These are phyloP conservation scores for Drosophila melanocephala DNA, from an alignment of 2,888 invertebrate species.

Conservation along the genomic window DNA sequence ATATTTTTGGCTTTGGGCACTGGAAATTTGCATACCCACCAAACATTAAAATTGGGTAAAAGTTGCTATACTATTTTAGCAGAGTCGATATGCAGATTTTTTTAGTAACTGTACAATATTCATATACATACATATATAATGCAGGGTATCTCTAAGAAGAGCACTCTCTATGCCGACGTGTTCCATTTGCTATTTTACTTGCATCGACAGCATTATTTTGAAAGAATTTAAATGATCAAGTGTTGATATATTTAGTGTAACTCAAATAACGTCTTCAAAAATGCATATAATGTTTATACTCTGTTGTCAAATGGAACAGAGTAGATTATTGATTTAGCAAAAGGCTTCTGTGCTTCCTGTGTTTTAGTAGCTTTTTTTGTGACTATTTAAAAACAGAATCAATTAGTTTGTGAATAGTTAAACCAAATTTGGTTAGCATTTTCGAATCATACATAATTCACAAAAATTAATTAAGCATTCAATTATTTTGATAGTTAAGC, in stretches of 20 bases:
- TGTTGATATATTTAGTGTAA: background rate
- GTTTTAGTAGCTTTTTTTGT: background rate
- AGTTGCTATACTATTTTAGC: background rate
- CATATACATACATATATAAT: background rate
- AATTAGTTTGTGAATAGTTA: background rate
- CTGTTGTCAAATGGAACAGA: background rate
- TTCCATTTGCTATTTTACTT: background rate
- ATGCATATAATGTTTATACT: background rate
- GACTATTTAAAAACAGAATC: background rate
- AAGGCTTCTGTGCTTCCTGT: background rate
- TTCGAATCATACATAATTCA: background rate
- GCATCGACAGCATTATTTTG: background rate
- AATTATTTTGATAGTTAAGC: background rate
- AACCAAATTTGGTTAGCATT: background rate
- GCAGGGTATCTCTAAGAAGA: background rate
- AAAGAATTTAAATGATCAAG: background rate
- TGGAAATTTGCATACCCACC: background rate
- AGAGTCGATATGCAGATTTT: background rate
- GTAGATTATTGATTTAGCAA: background rate
- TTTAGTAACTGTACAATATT: background rate
- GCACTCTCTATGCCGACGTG: background rate
- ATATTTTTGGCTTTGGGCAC: background rate
- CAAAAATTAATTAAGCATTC: background rate
- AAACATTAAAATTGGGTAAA: background rate
- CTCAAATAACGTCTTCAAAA: constrained; percentile 1